These are phyloP conservation scores for Heteromurus nitidus DNA, from an alignment of 2,888 invertebrate species.

Conservation along the genomic window DNA sequence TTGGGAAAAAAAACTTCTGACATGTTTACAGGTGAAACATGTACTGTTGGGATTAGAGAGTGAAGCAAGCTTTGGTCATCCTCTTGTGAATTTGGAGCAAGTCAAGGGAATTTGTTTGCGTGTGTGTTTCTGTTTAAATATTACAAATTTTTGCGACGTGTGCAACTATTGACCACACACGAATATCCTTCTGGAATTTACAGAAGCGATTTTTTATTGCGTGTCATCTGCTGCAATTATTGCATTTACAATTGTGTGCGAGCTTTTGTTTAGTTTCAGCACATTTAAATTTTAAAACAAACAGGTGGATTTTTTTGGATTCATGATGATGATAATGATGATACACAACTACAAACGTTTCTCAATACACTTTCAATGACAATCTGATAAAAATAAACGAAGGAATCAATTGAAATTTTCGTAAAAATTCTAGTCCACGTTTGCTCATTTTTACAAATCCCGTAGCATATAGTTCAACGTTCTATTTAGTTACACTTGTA, in stretches of 20 bases:
- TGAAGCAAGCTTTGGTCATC: too few relatives aligned
- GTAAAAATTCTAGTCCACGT: too few relatives aligned
- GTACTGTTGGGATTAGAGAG: background rate
- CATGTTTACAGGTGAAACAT: slow-evolving; percentile 9
- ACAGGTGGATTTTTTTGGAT: background rate
- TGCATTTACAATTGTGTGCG: background rate
- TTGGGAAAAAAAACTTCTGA: background rate
- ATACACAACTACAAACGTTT: background rate
- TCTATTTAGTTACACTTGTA: too few relatives aligned
- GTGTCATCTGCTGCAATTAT: background rate
- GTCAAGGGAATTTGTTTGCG: background rate
- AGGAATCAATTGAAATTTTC: too few relatives aligned
- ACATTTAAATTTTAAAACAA: too few relatives aligned
- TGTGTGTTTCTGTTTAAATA: background rate
- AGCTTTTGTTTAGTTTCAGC: too few relatives aligned
- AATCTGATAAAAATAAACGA: too few relatives aligned
- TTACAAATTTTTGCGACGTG: background rate
- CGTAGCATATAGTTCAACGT: too few relatives aligned
- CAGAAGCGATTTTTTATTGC: background rate
- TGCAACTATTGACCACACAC: too few relatives aligned
- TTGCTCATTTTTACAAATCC: too few relatives aligned
- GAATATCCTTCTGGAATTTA: background rate
- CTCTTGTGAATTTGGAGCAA: background rate
- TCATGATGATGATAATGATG: background rate
- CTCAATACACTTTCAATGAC: too few relatives aligned